A percentile compares a stretch with the other conserved stretches of the same genome.
Evolutionary conservation across 2,113 vertebrate genomes (phyloP).

Genomic region (Atherinomorus stipes): DNA sequence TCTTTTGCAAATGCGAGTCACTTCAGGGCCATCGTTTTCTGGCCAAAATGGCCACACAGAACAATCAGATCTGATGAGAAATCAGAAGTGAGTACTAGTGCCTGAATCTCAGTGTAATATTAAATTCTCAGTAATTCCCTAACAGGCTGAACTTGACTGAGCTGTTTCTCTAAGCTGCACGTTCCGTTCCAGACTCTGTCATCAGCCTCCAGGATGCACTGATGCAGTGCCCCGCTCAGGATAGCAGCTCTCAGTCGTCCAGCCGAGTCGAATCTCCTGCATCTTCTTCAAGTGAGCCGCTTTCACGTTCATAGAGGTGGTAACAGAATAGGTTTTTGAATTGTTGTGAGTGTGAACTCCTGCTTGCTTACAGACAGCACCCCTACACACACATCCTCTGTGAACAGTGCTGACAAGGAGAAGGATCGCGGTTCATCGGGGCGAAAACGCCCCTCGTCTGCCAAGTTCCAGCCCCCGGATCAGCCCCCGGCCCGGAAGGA

Average conservation of each 20-base stretch:
- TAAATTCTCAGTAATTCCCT: too few species aligned
- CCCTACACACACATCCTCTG: conserved; percentile 72
- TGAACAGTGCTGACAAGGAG: conserved; percentile 75
- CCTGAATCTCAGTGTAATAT: background rate
- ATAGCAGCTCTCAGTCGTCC: conserved; percentile 75
- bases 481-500: conserved; percentile 88
- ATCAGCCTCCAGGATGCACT: conserved; percentile 88
- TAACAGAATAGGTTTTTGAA: background rate
- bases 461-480: conserved; percentile 92
- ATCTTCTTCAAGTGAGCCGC: conserved; percentile 81
- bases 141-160: background rate
- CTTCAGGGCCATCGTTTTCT: too few species aligned
- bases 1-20: too few species aligned
- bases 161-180: background rate
- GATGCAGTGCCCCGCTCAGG: conserved; percentile 83
- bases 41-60: too few species aligned
- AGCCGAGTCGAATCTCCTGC: conserved; percentile 78
- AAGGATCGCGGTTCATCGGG: conserved; percentile 70
- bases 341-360: background rate
- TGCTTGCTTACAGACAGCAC: conserved; percentile 70
- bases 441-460: conserved; percentile 72
- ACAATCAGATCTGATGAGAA: too few species aligned
- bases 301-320: background rate
- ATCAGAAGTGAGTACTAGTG: too few species aligned
- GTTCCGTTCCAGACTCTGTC: conserved; percentile 85